phyloP scores from a whole-genome alignment of 2,888 invertebrate genomes.

The Conchocele bisecta region DNA sequence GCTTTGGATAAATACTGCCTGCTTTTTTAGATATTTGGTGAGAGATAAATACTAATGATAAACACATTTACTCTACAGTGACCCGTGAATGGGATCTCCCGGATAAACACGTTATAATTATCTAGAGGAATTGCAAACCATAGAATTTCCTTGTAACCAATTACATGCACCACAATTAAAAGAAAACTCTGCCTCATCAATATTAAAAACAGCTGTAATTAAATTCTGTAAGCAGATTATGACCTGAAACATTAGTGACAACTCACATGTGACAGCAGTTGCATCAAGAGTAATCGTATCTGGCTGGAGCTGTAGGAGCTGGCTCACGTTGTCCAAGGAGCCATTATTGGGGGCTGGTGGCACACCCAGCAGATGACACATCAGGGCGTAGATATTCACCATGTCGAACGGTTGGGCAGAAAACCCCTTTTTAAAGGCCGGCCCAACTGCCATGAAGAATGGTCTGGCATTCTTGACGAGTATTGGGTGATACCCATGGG shows the following conservation, averaged over 20 bases:
- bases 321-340: conserved; percentile 58
- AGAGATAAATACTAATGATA: too few relatives aligned
- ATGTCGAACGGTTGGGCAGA: conserved; percentile 62
- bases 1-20: too few relatives aligned
- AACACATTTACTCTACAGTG: too few relatives aligned
- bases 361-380: conserved; percentile 77
- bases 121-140: too few relatives aligned
- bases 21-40: too few relatives aligned
- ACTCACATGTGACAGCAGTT: conserved; percentile 50
- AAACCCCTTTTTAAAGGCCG: conserved; percentile 75
- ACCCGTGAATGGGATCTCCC: too few relatives aligned
- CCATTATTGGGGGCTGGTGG: conserved; percentile 75
- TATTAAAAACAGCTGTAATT: background rate
- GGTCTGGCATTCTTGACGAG: conserved; percentile 86
- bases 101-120: background rate
- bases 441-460: conserved; percentile 88
- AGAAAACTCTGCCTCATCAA: too few relatives aligned
- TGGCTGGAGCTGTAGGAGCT: conserved; percentile 25
- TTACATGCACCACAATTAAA: too few relatives aligned
- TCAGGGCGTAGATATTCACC: conserved; percentile 78
- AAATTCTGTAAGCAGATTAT: background rate
- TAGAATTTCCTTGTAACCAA: background rate
- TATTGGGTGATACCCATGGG: conserved; percentile 82
- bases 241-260: background rate
- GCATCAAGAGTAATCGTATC: conserved; percentile 8